Evolutionary conservation across 2,888 invertebrate species (phyloP).

Genomic region (Tiliacea citrago): DNA sequence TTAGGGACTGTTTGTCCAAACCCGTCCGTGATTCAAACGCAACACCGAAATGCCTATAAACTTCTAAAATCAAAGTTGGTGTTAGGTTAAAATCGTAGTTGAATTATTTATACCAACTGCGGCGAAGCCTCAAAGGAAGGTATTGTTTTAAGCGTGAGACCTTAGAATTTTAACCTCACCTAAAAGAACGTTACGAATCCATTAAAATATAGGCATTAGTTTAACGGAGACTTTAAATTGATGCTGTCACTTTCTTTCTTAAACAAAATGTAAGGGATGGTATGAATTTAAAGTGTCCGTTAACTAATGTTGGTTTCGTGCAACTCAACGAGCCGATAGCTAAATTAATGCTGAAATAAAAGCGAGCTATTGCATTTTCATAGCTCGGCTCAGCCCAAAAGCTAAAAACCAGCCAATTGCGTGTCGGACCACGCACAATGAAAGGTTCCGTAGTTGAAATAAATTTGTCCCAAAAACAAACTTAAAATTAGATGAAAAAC

Average conservation of each 20-base stretch:
- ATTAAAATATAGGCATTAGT: too few relatives aligned
- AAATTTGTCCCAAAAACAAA: too few relatives aligned
- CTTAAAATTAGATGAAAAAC: too few relatives aligned
- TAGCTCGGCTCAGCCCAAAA: neutral
- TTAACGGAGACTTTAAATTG: too few relatives aligned
- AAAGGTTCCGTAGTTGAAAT: too few relatives aligned
- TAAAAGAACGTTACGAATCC: neutral
- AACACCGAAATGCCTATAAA: neutral
- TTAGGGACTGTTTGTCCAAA: neutral
- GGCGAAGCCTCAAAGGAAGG: neutral
- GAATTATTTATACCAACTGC: neutral
- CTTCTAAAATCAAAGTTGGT: constrained; percentile 1
- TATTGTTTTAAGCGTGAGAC: neutral
- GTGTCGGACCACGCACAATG: too few relatives aligned
- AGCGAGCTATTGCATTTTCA: neutral
- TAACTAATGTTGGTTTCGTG: too few relatives aligned
- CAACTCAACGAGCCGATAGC: too few relatives aligned
- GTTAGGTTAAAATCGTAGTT: neutral
- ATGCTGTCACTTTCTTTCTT: too few relatives aligned
- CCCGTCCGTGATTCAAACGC: neutral
- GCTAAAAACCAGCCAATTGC: too few relatives aligned
- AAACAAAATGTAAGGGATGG: neutral
- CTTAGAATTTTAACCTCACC: neutral
- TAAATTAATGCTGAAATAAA: neutral
- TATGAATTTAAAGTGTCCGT: too few relatives aligned